Conservation (phyloP, 2,113 vertebrate genomes). For the Donacobius atricapilla region DNA sequence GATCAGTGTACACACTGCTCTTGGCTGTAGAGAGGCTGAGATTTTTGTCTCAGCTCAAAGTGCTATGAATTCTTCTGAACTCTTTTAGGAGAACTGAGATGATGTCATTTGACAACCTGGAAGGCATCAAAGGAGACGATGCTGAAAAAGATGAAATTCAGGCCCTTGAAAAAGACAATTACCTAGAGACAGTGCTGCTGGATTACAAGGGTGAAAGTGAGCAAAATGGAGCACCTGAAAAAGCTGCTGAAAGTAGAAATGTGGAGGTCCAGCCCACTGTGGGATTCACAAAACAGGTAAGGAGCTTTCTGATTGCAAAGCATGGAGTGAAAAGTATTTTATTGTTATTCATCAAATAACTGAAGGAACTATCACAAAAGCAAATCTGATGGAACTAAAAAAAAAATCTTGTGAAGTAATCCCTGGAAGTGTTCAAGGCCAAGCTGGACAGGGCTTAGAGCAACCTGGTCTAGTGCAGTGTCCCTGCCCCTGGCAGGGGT, state of each 20-base stretch:
- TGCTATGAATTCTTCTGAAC: neutral
- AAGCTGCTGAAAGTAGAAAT: neutral
- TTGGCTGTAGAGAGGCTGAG: neutral
- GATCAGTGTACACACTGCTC: rapidly evolving
- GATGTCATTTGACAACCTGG: neutral
- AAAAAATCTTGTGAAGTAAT: neutral
- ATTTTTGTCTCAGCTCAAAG: neutral
- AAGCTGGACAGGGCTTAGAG: neutral
- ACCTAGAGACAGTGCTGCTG: neutral
- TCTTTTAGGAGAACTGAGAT: neutral
- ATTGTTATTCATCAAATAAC: neutral
- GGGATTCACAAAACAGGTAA: neutral
- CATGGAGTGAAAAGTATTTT: neutral
- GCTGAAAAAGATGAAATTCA: neutral
- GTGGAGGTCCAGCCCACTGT: neutral
- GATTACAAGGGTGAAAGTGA: neutral
- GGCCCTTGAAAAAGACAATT: neutral
- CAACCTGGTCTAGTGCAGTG: neutral
- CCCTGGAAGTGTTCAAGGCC: neutral
- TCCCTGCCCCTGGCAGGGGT: neutral
- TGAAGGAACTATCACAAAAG: neutral
- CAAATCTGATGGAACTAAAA: neutral
- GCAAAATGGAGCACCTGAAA: neutral
- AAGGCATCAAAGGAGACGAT: neutral
- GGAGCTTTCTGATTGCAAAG: neutral